Conservation (phyloP, 64 coral and sea anemone species). For the Catalaphyllia jardinei region DNA sequence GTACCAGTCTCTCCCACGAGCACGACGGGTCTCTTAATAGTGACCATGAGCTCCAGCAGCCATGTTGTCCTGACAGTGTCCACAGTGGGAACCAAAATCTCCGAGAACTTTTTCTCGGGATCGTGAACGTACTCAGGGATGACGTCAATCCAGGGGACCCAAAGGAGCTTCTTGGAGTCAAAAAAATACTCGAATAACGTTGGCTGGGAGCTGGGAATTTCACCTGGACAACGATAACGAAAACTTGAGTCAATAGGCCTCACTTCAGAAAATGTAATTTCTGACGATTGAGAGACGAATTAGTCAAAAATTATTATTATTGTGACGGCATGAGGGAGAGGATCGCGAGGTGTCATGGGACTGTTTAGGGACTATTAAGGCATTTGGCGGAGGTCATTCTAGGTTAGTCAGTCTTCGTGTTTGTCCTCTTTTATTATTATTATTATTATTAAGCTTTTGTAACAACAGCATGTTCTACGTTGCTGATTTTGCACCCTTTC, state of each 20-base stretch:
- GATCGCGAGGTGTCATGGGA: no score
- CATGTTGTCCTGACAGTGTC: constrained; percentile 98
- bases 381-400: no score
- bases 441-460: no score
- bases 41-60: constrained; percentile 92
- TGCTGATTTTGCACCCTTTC: no score
- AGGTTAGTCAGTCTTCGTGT: no score
- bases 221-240: constrained; percentile 46
- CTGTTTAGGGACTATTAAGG: no score
- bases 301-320: no score
- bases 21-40: constrained; percentile 86
- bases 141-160: constrained; percentile 94
- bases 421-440: no score
- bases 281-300: no score
- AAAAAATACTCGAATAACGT: constrained; percentile 96
- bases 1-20: constrained; percentile 97
- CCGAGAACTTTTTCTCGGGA: constrained; percentile 93
- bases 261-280: no score
- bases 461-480: no score
- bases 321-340: no score
- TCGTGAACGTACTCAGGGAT: constrained; percentile 95
- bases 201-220: constrained; percentile 82
- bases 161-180: constrained; percentile 80
- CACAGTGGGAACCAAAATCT: constrained; percentile 97
- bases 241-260: background rate